These are phyloP conservation scores for Petrophora chlorosata DNA, from an alignment of 2,888 invertebrate species.

Conservation along the genomic window DNA sequence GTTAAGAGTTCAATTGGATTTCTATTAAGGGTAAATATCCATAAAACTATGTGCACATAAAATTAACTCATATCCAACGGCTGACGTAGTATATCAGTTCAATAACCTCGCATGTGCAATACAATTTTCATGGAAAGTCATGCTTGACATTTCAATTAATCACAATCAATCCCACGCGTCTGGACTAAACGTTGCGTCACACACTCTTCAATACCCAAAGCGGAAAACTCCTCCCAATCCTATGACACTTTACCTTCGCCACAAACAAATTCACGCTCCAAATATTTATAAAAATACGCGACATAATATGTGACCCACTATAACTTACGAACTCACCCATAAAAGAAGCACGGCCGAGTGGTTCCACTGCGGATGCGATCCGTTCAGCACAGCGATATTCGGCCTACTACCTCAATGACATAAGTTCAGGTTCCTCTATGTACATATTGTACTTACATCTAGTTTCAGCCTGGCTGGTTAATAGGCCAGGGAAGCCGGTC, in stretches of 20 bases:
- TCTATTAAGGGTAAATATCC: too few relatives aligned
- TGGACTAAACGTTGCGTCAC: too few relatives aligned
- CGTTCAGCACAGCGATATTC: conserved; percentile 47
- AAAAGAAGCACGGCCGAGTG: conserved; percentile 54
- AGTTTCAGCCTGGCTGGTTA: conserved; percentile 60
- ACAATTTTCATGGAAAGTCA: too few relatives aligned
- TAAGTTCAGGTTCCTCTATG: conserved; percentile 45
- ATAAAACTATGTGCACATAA: too few relatives aligned
- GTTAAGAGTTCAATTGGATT: not conserved
- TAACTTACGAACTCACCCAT: conserved; percentile 63
- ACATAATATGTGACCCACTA: conserved; percentile 37
- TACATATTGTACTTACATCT: conserved; percentile 38
- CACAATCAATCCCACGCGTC: too few relatives aligned
- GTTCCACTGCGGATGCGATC: conserved; percentile 54
- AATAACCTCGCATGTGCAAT: too few relatives aligned
- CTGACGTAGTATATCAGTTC: too few relatives aligned
- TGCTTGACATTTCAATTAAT: too few relatives aligned
- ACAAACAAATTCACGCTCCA: conserved; percentile 35
- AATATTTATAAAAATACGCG: conserved; percentile 39
- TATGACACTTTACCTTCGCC: conserved; percentile 5
- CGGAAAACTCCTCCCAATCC: not conserved
- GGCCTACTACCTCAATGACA: conserved; percentile 50
- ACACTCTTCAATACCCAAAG: too few relatives aligned
- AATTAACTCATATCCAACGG: too few relatives aligned
- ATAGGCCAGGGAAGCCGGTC: conserved; percentile 65